Conservation (phyloP, 2,797 vertebrate species). For the Catamblyrhynchus diadema region DNA sequence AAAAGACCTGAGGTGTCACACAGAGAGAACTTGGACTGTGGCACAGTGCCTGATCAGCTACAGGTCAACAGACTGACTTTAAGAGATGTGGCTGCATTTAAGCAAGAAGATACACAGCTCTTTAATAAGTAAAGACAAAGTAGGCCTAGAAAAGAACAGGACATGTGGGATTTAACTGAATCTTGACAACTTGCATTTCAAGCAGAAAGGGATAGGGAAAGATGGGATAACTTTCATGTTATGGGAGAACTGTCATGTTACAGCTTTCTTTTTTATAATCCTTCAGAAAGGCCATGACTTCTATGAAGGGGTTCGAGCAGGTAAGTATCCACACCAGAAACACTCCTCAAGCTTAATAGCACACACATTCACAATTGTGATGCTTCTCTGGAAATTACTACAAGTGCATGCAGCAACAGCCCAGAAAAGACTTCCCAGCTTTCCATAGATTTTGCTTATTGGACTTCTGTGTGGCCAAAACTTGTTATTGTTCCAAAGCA, state of each 20-base stretch:
- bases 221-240: background rate
- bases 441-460: background rate
- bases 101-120: background rate
- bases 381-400: background rate
- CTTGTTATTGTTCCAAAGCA: background rate
- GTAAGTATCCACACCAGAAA: conserved; percentile 67
- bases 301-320: conserved; percentile 84
- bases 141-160: background rate
- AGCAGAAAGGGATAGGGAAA: background rate
- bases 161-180: background rate
- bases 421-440: background rate
- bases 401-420: background rate
- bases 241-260: background rate
- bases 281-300: conserved; percentile 85
- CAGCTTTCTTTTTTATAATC: background rate
- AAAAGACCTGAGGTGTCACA: too few relatives aligned
- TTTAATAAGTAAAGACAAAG: background rate
- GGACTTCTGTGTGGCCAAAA: background rate
- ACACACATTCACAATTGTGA: background rate
- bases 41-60: background rate
- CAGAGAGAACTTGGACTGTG: background rate
- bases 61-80: background rate
- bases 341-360: background rate
- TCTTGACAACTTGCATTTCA: background rate
- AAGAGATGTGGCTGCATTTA: background rate